These are phyloP conservation scores for Ardeotis arabs DNA, from an alignment of 2,113 vertebrate species.

Conservation along the genomic window DNA sequence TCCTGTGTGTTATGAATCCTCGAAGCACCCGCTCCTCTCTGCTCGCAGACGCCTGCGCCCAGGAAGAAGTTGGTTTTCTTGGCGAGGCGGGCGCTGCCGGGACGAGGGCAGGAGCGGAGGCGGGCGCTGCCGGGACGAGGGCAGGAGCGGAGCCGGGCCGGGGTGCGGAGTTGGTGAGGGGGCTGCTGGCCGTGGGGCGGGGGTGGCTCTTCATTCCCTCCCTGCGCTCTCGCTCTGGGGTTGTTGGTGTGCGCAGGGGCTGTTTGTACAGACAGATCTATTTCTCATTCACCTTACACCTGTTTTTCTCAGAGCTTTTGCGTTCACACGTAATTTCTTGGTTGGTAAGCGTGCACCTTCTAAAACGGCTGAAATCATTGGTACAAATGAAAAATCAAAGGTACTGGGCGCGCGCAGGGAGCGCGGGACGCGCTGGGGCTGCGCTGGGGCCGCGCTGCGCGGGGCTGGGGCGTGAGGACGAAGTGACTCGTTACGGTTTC, in stretches of 20 bases:
- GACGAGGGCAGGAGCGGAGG: no score
- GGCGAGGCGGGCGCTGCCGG: no score
- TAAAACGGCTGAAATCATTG: accelerated
- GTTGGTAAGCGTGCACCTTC: not conserved
- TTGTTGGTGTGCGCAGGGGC: not conserved
- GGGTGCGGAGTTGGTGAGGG: not conserved
- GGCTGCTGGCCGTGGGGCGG: not conserved
- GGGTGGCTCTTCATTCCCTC: not conserved
- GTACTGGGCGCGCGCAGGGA: not conserved
- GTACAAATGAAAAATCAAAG: not conserved
- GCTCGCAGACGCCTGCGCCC: no score
- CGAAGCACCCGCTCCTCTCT: no score
- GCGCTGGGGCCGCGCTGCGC: no score
- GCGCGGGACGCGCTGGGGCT: no score
- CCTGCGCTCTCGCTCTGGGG: not conserved
- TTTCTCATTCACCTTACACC: not conserved
- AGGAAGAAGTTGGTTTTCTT: no score
- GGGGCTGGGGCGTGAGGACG: no score
- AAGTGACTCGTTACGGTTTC: no score
- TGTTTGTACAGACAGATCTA: not conserved
- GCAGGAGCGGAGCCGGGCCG: no score
- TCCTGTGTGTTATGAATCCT: no score
- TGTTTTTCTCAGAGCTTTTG: not conserved
- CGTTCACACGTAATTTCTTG: not conserved
- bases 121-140: no score